Base-by-base conservation (phyloP, 2,888 invertebrate genomes). In the Tachina lurida region DNA sequence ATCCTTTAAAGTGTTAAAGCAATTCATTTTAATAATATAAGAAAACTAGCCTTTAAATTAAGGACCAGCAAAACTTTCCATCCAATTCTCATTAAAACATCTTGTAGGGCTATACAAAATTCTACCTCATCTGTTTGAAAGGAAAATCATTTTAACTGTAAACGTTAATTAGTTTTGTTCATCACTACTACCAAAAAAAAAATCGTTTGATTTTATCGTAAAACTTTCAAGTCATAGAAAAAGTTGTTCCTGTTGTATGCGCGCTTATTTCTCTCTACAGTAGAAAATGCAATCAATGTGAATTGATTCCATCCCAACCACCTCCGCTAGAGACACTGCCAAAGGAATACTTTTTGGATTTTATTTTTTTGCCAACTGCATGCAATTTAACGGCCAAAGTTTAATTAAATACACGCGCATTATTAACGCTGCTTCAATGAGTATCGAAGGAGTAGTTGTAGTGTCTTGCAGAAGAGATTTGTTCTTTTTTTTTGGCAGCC, bases 101-200 rank as follows among this genome's bases (percentile, higher is more conserved):
- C 10, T 1, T 54, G 52, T 63, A 75, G 63, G 43, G 63, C 13
- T 19, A 54, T 12, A 88, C n/a, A 87, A 88, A 89, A 84, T 45
- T 75, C 74, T 45, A 58, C 67, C 63, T 43, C 49, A 60, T 17
- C 47, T 86, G 9, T 45, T 31, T 43, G 15, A 19, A n/a, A 62
- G 10, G 1, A 41, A 73, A 17, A 47, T 58, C 15, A 47, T 87
- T 85, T 83, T 31, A 89, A 89, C 91, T 91, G 89, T 88, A 88
- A 83, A 89, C 91, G 91, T 91, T 91, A 91, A 91, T 91, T 91
- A 91, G 91, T 92, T 92, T 91, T 90, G 91, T 87, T 88, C 70
- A 41, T 49, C 31, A 22, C 47, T 80, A 15, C 58, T 31, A 31
- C 31, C 1, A 76, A 81, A 54, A 82, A 81, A 89, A 90, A 86